Evolutionary conservation across 2,113 vertebrate genomes (phyloP), one percentile per base, ranked within the genome.

Genomic region (Hemibagrus wyckioides): DNA sequence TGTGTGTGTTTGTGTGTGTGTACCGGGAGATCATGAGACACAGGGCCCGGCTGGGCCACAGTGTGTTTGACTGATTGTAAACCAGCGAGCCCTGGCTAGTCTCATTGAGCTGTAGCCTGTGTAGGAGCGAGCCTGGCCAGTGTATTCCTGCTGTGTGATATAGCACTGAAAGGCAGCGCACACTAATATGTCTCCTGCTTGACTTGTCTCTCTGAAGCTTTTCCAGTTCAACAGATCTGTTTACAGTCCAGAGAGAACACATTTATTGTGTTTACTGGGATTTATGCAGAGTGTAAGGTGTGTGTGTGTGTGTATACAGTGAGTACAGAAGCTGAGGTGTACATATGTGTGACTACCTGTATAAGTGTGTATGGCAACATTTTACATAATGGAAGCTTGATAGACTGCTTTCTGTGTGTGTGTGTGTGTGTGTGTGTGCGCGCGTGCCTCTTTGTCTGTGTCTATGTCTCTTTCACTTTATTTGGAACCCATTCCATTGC

Each of bases 1-100:
- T n/a, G 44, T 76, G 25, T 52, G 56, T 75, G 30, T 33, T 14
- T 83, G 50, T 39, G 59, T 81, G 73, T 28, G 52, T 56, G 82
- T 80, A 82, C 67, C 67, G 61, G 87, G 67, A 83, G 87, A 90
- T 87, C 90, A 86, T 89, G 91, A 94, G 91, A 93, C 87, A 85
- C 75, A 79, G 69, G 52, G 59, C 84, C 82, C 75, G 59, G 54
- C 80, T 61, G 82, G 33, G 48, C 61, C 63, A 80, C 82, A 86
- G 85, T 89, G 91, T 92, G 93, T 94, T 93, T 95, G 95, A 95
- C 91, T 93, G 93, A 95, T 95, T 94, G 93, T 95, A 96, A 95
- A 96, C 95, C 92, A 89, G 90, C 77, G 41, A 91, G 91, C 89
- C 88, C 95, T 96, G 95, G 93, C 92, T 93, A 94, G 90, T 94